Conservation (phyloP, 2,888 invertebrate genomes). For the Pandemis cinnamomeana region DNA sequence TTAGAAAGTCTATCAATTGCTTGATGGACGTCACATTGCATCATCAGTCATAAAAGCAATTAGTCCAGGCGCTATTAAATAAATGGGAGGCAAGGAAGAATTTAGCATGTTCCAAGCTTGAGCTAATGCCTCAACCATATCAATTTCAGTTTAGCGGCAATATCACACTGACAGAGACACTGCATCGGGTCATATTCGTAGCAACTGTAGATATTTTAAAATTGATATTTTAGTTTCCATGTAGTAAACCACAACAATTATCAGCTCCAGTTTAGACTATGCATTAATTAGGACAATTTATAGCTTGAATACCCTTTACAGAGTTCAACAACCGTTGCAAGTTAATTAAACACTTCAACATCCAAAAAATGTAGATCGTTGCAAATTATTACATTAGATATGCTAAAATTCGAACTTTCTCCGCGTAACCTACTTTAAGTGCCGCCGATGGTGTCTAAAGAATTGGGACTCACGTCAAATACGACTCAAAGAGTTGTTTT, state of each 20-base stretch:
- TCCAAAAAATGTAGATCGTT: conserved; percentile 15
- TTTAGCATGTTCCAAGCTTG: too few species aligned
- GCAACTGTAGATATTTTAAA: not conserved
- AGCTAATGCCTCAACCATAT: too few species aligned
- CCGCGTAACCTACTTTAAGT: conserved; percentile 23
- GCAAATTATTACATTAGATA: conserved; percentile 26
- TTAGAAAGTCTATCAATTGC: too few species aligned
- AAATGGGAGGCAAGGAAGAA: too few species aligned
- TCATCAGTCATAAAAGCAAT: too few species aligned
- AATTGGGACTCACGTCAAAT: conserved; percentile 2
- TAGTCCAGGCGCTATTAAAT: too few species aligned
- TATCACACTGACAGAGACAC: too few species aligned
- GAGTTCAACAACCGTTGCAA: conserved; percentile 3
- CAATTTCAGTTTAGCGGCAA: too few species aligned
- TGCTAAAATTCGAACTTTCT: conserved; percentile 31
- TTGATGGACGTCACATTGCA: too few species aligned
- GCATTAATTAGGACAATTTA: conserved; percentile 8
- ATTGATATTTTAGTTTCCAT: not conserved
- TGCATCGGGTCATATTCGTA: not conserved
- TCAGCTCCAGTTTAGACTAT: not conserved
- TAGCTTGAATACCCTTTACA: not conserved
- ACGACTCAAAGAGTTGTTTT: not conserved
- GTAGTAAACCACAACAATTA: not conserved
- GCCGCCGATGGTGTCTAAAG: not conserved
- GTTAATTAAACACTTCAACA: conserved; percentile 27